These are phyloP conservation scores for Halisarca cf. caerulea DNA, from an alignment of 37 sponge, comb jelly and placozoan species.

Conservation along the genomic window DNA sequence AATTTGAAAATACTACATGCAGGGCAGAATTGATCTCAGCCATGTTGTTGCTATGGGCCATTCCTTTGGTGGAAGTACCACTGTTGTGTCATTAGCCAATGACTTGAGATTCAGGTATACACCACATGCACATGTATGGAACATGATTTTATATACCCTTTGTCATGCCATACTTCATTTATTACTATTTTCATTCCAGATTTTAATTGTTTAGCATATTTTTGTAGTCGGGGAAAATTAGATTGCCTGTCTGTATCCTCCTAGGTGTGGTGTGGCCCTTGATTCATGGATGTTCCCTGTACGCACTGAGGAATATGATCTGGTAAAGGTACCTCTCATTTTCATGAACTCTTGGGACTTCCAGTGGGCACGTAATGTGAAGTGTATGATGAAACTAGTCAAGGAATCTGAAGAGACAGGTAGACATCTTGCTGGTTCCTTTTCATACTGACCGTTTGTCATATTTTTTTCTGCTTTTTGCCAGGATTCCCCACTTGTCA, in stretches of 20 bases:
- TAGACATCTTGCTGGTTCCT: too few relatives aligned
- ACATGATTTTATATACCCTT: too few relatives aligned
- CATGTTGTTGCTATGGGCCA: slow-evolving; percentile 68
- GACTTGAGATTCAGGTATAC: slow-evolving; percentile 66
- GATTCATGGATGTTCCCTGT: slow-evolving; percentile 78
- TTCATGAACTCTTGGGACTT: slow-evolving; percentile 67
- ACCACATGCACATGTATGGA: too few relatives aligned
- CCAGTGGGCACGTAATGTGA: slow-evolving; percentile 17
- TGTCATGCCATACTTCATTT: not conserved
- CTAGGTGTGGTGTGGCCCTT: slow-evolving; percentile 67
- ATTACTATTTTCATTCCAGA: too few relatives aligned
- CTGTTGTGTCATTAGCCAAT: slow-evolving; percentile 55
- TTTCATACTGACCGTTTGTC: too few relatives aligned
- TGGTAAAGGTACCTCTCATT: slow-evolving; percentile 51
- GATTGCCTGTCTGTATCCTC: not conserved
- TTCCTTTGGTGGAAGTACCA: slow-evolving; percentile 76
- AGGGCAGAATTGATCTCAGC: slow-evolving; percentile 55
- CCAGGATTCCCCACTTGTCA: too few relatives aligned
- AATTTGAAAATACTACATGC: not conserved
- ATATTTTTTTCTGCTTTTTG: too few relatives aligned
- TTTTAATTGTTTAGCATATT: too few relatives aligned
- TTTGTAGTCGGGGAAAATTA: too few relatives aligned
- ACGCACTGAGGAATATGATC: slow-evolving; percentile 35
- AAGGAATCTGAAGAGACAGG: not conserved
- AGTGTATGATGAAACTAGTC: not conserved